phyloP scores from a whole-genome alignment of 2,797 vertebrate genomes.

The Chaenodraco wilsoni region DNA sequence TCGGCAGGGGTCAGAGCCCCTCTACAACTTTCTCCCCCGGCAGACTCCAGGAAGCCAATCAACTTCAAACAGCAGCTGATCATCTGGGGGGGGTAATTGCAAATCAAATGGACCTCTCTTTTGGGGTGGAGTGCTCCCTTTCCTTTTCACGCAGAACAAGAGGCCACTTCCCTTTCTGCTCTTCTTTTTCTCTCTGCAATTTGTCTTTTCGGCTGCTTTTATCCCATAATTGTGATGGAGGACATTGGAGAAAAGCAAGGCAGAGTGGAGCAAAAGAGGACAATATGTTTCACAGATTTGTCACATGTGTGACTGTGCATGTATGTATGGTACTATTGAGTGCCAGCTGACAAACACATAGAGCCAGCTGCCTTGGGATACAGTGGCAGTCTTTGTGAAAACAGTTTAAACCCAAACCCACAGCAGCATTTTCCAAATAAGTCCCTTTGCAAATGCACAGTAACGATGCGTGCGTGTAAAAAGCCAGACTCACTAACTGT shows the following conservation, averaged over 20 bases:
- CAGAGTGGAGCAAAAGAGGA: slow-evolving; percentile 20
- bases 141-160: slow-evolving; percentile 48
- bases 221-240: slow-evolving; percentile 38
- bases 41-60: slow-evolving; percentile 73
- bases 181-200: slow-evolving; percentile 41
- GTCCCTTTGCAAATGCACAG: slow-evolving; percentile 14
- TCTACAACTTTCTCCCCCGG: slow-evolving; percentile 55
- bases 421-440: slow-evolving; percentile 17
- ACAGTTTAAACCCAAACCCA: background rate
- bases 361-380: slow-evolving; percentile 60
- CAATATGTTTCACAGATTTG: slow-evolving; percentile 30
- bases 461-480: background rate
- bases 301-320: slow-evolving; percentile 33
- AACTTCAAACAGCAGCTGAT: slow-evolving; percentile 68
- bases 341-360: slow-evolving; percentile 56
- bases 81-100: slow-evolving; percentile 64
- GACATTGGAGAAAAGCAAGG: slow-evolving; percentile 34
- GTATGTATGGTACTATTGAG: slow-evolving; percentile 28
- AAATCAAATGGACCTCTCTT: slow-evolving; percentile 69
- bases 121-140: slow-evolving; percentile 32
- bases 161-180: slow-evolving; percentile 57
- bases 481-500: background rate
- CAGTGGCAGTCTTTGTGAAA: slow-evolving; percentile 37
- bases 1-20: slow-evolving; percentile 66
- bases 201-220: slow-evolving; percentile 32